Percentiles rank a stretch among this genome's conserved stretches.
phyloP scores from a whole-genome alignment of 2,888 invertebrate species.

The Hybos culiciformis region DNA sequence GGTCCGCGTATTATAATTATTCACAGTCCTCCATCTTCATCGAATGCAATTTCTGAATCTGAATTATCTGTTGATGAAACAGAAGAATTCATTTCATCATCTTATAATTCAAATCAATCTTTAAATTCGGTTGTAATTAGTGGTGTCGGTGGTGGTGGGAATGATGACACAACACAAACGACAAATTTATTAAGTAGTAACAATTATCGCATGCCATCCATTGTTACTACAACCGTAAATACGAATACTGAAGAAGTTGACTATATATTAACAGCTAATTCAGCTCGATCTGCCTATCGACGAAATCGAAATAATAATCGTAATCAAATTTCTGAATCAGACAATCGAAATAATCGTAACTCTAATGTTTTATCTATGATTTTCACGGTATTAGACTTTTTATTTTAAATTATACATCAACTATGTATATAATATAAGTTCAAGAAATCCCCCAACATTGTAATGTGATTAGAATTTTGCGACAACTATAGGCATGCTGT shows the following conservation, averaged over 20 bases:
- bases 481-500: no score
- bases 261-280: constrained; percentile 20
- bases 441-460: no score
- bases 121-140: not conserved
- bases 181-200: not conserved
- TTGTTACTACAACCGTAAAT: not conserved
- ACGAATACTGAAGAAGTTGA: constrained; percentile 17
- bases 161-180: not conserved
- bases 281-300: constrained; percentile 22
- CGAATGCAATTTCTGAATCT: not conserved
- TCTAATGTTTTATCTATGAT: not conserved
- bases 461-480: no score
- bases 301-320: constrained; percentile 14
- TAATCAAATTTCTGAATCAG: not conserved
- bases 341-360: not conserved
- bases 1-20: constrained; percentile 1
- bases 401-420: no score
- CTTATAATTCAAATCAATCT: not conserved
- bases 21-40: not conserved
- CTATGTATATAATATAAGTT: no score
- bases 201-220: not conserved
- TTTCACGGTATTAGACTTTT: not conserved
- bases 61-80: constrained; percentile 2
- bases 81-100: constrained; percentile 4
- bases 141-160: not conserved